Evolutionary conservation across 2,797 vertebrate genomes (phyloP).

Genomic region (Notoglanidium macrostoma): DNA sequence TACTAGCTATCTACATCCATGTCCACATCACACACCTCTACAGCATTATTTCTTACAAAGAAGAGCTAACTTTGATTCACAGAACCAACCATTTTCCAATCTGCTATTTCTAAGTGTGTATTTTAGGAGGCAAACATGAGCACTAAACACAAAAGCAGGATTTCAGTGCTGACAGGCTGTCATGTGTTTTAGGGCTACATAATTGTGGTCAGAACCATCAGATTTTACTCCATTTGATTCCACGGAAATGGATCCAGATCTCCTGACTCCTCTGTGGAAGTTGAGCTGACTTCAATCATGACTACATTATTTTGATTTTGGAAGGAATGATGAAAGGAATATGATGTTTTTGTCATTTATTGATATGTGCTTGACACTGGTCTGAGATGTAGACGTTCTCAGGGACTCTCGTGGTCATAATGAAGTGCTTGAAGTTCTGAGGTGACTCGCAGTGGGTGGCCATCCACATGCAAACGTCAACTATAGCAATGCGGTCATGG

Average conservation of each 20-base stretch:
- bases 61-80: not conserved
- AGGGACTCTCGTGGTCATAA: conserved; percentile 32
- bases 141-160: not conserved
- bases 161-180: not conserved
- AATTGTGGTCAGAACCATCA: conserved; percentile 11
- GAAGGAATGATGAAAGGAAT: conserved; percentile 34
- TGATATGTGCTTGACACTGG: conserved; percentile 43
- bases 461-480: conserved; percentile 50
- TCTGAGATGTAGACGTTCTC: conserved; percentile 19
- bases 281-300: conserved; percentile 26
- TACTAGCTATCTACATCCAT: not conserved
- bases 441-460: conserved; percentile 55
- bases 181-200: conserved; percentile 14
- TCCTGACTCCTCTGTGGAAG: conserved; percentile 22
- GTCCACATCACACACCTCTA: not conserved
- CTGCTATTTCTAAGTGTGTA: not conserved
- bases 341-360: conserved; percentile 27
- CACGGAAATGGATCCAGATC: conserved; percentile 24
- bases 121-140: not conserved
- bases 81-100: not conserved
- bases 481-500: conserved; percentile 39
- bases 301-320: conserved; percentile 9
- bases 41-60: not conserved
- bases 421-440: conserved; percentile 46
- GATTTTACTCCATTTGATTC: conserved; percentile 11